phyloP scores from a whole-genome alignment of 1,140 invertebrate genomes.

The Drosophila busckii region DNA sequence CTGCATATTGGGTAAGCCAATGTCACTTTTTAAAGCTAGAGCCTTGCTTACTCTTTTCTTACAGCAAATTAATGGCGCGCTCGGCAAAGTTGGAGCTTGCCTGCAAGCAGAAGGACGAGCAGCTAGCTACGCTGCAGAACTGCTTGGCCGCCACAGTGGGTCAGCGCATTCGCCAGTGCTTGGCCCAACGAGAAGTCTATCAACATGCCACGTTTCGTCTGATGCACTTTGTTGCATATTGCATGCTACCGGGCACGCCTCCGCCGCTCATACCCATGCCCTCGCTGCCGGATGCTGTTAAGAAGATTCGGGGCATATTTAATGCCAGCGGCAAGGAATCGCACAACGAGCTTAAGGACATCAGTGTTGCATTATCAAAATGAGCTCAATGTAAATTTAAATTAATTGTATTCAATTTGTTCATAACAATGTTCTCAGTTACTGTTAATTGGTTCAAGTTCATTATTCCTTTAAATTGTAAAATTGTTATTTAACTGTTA shows the following conservation, averaged over 20 bases:
- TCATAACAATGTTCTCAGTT: too few relatives aligned
- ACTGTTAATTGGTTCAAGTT: too few relatives aligned
- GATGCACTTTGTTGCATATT: conserved; percentile 60
- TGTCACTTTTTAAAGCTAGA: background rate
- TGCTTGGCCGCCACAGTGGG: conserved; percentile 64
- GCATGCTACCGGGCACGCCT: conserved; percentile 52
- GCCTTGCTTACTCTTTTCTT: too few relatives aligned
- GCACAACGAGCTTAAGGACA: background rate
- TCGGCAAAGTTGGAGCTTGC: conserved; percentile 14
- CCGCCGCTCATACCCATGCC: conserved; percentile 17
- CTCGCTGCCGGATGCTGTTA: conserved; percentile 26
- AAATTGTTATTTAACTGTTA: too few relatives aligned
- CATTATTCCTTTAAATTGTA: too few relatives aligned
- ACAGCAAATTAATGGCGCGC: conserved; percentile 32
- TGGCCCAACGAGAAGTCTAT: conserved; percentile 39
- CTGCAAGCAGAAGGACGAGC: conserved; percentile 27
- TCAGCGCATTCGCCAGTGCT: conserved; percentile 54
- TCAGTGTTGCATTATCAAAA: too few relatives aligned
- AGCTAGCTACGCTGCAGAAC: conserved; percentile 43
- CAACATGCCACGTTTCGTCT: conserved; percentile 53
- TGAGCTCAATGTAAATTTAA: too few relatives aligned
- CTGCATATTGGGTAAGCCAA: conserved; percentile 19
- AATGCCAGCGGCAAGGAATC: background rate
- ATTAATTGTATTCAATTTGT: too few relatives aligned
- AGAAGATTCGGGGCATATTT: conserved; percentile 26